These are phyloP conservation scores for Larimichthys crocea DNA, from an alignment of 2,113 vertebrate species.

Conservation along the genomic window DNA sequence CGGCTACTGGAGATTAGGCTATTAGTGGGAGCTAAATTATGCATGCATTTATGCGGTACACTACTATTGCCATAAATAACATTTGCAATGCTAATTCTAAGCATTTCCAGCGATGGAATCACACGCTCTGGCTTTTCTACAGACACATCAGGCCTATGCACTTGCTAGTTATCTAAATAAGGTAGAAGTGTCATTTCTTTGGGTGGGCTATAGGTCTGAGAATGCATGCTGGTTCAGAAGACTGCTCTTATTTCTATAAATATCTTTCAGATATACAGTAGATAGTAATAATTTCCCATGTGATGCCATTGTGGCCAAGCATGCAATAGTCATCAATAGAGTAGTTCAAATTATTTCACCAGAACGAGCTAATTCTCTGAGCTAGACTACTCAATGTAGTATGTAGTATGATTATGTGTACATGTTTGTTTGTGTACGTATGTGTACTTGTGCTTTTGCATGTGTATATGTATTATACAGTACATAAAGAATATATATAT, in stretches of 20 bases:
- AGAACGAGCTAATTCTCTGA: slow-evolving; percentile 86
- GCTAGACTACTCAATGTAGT: slow-evolving; percentile 75
- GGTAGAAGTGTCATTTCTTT: slow-evolving; percentile 78
- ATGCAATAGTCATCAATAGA: slow-evolving; percentile 88
- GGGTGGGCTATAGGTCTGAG: slow-evolving; percentile 72
- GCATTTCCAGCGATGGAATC: slow-evolving; percentile 41
- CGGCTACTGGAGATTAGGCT: slow-evolving; percentile 60
- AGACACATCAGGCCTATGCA: slow-evolving; percentile 39
- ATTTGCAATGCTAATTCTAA: slow-evolving; percentile 83
- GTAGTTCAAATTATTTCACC: slow-evolving; percentile 88
- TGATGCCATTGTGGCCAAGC: slow-evolving; percentile 88
- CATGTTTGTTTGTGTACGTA: slow-evolving; percentile 39
- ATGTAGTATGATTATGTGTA: slow-evolving; percentile 37
- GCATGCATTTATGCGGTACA: slow-evolving; percentile 77
- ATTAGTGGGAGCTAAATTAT: slow-evolving; percentile 70
- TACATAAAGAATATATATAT: slow-evolving; percentile 53
- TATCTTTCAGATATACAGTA: slow-evolving; percentile 87
- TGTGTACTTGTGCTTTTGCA: slow-evolving; percentile 67
- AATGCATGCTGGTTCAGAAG: slow-evolving; percentile 92
- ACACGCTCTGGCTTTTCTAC: slow-evolving; percentile 46
- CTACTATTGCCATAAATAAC: slow-evolving; percentile 69
- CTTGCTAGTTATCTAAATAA: slow-evolving; percentile 83
- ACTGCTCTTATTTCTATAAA: slow-evolving; percentile 87
- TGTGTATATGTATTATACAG: slow-evolving; percentile 64
- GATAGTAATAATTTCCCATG: slow-evolving; percentile 83